These are phyloP conservation scores for Drosophila meridionalis DNA, from an alignment of 2,888 invertebrate species.

Conservation along the genomic window DNA sequence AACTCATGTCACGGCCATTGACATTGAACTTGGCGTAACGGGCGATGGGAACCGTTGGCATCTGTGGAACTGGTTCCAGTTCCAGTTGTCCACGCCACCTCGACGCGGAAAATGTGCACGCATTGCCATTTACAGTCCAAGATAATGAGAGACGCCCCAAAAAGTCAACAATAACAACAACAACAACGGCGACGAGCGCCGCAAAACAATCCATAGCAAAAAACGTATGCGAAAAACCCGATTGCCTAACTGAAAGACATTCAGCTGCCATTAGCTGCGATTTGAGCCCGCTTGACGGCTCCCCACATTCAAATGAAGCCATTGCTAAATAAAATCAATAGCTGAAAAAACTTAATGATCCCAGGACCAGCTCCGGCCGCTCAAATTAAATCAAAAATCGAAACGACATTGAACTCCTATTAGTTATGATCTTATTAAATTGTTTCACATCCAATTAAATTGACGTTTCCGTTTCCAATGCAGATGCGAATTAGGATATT, in stretches of 20 bases:
- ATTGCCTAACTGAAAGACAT: slow-evolving; percentile 10
- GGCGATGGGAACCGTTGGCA: slow-evolving; percentile 13
- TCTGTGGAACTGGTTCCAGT: slow-evolving; percentile 13
- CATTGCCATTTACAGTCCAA: slow-evolving; percentile 40
- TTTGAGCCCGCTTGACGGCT: slow-evolving; percentile 5
- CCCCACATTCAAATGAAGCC: slow-evolving; percentile 16
- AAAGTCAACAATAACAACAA: slow-evolving; percentile 11
- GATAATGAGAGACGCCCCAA: slow-evolving; percentile 33
- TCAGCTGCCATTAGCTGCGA: slow-evolving; percentile 12
- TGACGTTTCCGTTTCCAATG: slow-evolving; percentile 12
- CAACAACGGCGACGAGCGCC: neutral
- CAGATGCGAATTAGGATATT: neutral
- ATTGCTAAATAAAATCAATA: slow-evolving; percentile 6
- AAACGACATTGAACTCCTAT: slow-evolving; percentile 16
- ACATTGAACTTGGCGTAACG: slow-evolving; percentile 68
- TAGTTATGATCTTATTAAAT: slow-evolving; percentile 20
- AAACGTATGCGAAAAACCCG: slow-evolving; percentile 3
- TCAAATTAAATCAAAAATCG: slow-evolving; percentile 9
- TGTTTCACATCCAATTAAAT: slow-evolving; percentile 8
- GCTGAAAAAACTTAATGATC: neutral
- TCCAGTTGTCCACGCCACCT: slow-evolving; percentile 21
- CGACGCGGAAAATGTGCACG: slow-evolving; percentile 36
- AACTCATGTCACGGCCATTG: slow-evolving; percentile 60
- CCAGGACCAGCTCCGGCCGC: slow-evolving; percentile 10
- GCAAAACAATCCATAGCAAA: slow-evolving; percentile 11